phyloP scores from a whole-genome alignment of 2,888 invertebrate species.

The Platycnemis pennipes region DNA sequence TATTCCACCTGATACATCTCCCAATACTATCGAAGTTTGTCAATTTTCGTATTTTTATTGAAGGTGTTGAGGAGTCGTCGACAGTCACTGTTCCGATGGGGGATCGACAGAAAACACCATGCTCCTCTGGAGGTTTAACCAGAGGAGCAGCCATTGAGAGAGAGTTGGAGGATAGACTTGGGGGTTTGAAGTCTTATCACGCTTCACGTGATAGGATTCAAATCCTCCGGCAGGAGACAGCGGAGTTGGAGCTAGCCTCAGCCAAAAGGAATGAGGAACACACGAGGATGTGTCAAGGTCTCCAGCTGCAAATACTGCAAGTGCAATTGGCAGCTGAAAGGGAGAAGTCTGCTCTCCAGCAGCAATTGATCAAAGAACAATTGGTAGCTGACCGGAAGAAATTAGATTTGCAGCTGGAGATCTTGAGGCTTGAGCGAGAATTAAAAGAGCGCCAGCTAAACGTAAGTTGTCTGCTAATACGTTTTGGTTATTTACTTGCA shows the following conservation, averaged over 20 bases:
- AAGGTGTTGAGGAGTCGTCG: not conserved
- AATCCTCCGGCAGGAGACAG: not conserved
- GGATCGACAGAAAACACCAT: not conserved
- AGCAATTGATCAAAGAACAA: too few species aligned
- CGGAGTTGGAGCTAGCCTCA: not conserved
- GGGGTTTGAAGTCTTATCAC: not conserved
- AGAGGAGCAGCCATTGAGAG: not conserved
- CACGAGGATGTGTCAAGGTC: not conserved
- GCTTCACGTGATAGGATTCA: not conserved
- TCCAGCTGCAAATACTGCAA: not conserved
- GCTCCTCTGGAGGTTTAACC: too few species aligned
- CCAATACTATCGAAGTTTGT: not conserved
- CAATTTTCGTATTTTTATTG: not conserved
- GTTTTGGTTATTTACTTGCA: too few species aligned
- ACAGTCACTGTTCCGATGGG: not conserved
- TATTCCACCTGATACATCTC: not conserved
- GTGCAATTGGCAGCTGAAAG: too few species aligned
- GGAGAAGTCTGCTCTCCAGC: too few species aligned
- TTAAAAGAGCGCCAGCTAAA: too few species aligned
- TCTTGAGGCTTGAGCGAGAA: too few species aligned
- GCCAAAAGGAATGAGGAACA: not conserved
- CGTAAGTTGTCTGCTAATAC: too few species aligned
- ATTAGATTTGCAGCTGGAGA: too few species aligned
- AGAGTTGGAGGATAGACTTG: not conserved
- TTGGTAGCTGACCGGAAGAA: too few species aligned